A percentile compares a stretch with the other conserved stretches of the same genome.
These are phyloP conservation scores for Penelope pileata DNA, from an alignment of 2,113 vertebrate genomes.

Conservation along the genomic window DNA sequence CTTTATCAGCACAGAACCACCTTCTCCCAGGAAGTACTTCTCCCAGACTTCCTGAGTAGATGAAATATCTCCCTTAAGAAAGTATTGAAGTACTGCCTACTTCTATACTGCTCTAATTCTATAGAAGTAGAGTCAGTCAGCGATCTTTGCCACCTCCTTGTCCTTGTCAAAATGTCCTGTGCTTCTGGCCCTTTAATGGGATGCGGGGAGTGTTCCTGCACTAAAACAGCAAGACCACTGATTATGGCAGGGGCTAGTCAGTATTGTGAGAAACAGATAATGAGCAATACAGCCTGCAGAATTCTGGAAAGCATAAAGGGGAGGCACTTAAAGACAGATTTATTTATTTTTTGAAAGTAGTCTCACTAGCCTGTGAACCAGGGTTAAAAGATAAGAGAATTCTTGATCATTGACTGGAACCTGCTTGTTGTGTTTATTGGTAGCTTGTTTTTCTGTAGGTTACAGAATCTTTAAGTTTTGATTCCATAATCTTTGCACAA, in stretches of 20 bases:
- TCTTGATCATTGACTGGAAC: neutral
- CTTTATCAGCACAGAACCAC: neutral
- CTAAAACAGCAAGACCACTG: neutral
- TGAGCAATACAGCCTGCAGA: neutral
- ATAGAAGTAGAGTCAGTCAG: neutral
- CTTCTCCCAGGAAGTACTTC: neutral
- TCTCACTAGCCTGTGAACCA: neutral
- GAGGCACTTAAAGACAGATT: neutral
- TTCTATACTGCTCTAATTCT: too few relatives aligned
- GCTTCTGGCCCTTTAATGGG: neutral
- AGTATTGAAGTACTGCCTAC: neutral
- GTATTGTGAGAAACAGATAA: neutral
- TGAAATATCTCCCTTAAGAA: neutral
- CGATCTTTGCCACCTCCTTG: neutral
- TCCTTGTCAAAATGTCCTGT: neutral
- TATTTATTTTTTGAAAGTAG: neutral
- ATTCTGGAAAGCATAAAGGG: neutral
- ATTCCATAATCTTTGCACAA: neutral
- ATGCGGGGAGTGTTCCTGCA: neutral
- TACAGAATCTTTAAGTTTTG: neutral
- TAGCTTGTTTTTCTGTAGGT: slow-evolving; percentile 28
- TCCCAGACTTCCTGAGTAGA: neutral
- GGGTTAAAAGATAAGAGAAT: slow-evolving; percentile 7
- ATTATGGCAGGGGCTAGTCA: neutral
- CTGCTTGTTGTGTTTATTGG: slow-evolving; percentile 9